Conservation (phyloP, 2,888 invertebrate species). For the Ptychoptera albimana region DNA sequence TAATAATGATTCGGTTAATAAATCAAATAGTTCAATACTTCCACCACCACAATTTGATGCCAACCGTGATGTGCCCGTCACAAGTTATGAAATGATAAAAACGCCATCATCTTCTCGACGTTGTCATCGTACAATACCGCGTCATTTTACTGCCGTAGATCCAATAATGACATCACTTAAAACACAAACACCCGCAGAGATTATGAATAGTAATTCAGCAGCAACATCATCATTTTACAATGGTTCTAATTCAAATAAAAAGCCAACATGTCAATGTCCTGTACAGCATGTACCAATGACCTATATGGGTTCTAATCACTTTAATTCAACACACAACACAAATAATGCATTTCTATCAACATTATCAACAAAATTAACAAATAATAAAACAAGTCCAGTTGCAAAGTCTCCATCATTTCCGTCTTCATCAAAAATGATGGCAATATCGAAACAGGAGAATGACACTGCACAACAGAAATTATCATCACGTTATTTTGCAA, state of each 20-base stretch:
- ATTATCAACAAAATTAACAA: constrained; percentile 16
- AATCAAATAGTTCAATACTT: constrained; percentile 6
- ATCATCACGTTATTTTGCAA: too few species aligned
- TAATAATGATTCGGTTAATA: neutral
- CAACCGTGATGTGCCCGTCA: neutral
- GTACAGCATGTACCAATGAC: constrained; percentile 32
- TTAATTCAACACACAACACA: constrained; percentile 16
- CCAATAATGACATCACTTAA: constrained; percentile 13
- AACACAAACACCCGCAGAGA: constrained; percentile 11
- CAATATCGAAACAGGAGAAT: too few species aligned
- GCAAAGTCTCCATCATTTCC: too few species aligned
- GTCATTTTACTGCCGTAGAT: constrained; percentile 28
- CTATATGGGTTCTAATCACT: constrained; percentile 28
- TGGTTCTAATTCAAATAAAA: constrained; percentile 16
- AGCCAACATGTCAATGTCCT: constrained; percentile 31
- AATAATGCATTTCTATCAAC: constrained; percentile 19
- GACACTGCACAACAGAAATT: too few species aligned
- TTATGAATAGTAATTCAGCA: constrained; percentile 10
- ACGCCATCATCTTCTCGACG: constrained; percentile 27
- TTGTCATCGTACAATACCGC: constrained; percentile 31
- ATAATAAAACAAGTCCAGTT: too few species aligned
- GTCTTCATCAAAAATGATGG: too few species aligned
- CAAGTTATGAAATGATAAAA: constrained; percentile 13
- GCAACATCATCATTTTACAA: constrained; percentile 1
- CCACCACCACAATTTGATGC: constrained; percentile 13